A percentile compares a stretch with the other conserved stretches of the same genome.
phyloP scores from a whole-genome alignment of 1,140 invertebrate genomes.

The Camponotus pennsylvanicus region DNA sequence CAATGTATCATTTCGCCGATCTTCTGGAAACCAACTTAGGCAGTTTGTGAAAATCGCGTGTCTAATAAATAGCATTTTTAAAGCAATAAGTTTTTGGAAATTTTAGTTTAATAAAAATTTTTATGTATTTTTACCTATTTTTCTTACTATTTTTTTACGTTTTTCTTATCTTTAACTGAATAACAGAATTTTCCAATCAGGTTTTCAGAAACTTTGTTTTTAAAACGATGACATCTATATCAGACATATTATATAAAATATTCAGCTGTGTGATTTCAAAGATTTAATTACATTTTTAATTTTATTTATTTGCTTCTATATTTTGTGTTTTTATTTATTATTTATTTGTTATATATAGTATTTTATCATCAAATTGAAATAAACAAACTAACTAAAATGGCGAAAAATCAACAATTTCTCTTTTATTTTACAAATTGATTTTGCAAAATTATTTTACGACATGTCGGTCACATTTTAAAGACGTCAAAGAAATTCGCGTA shows the following conservation, averaged over 20 bases:
- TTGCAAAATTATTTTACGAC: neutral
- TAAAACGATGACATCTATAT: neutral
- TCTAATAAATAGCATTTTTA: neutral
- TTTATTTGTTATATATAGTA: neutral
- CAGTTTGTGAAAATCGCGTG: neutral
- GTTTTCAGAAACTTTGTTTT: neutral
- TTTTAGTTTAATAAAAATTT: neutral
- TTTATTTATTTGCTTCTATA: neutral
- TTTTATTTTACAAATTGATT: neutral
- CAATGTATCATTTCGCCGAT: neutral
- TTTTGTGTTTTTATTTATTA: neutral
- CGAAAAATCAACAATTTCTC: neutral
- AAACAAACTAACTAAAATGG: neutral
- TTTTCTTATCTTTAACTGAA: neutral
- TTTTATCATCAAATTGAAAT: neutral
- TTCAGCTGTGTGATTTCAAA: neutral
- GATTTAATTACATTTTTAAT: neutral
- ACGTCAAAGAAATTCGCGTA: neutral
- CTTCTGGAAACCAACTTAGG: neutral
- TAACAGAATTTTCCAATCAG: neutral
- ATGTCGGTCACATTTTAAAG: neutral
- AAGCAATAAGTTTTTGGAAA: neutral
- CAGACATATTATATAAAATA: too few species aligned
- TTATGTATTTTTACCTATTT: neutral
- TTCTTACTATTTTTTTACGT: neutral